Conservation (phyloP, 2,113 vertebrate species). For the Crotophaga sulcirostris region DNA sequence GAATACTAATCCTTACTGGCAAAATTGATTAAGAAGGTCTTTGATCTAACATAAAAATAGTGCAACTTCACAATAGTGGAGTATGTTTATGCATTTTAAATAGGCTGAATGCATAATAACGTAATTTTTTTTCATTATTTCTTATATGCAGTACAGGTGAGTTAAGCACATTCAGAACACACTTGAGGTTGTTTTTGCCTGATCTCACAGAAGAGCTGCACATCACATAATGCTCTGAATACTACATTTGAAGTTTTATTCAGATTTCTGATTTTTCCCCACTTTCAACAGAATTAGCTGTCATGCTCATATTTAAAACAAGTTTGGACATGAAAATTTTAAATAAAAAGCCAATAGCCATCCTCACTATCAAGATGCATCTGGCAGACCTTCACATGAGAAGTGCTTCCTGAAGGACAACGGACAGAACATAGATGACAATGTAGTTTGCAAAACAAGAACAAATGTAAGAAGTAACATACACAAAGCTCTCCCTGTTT, state of each 20-base stretch:
- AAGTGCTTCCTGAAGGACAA: neutral
- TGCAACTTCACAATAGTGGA: neutral
- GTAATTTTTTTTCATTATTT: neutral
- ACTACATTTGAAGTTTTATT: neutral
- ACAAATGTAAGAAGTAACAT: neutral
- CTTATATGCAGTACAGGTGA: neutral
- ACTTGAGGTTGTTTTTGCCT: neutral
- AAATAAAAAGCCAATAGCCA: neutral
- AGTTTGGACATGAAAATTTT: neutral
- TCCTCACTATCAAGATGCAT: neutral
- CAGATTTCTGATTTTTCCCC: neutral
- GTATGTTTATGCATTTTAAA: neutral
- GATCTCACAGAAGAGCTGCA: neutral
- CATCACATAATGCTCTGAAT: neutral
- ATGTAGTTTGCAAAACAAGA: neutral
- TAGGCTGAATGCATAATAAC: neutral
- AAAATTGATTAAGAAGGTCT: neutral
- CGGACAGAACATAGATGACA: neutral
- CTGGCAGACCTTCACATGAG: neutral
- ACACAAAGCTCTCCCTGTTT: neutral
- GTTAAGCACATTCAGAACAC: neutral
- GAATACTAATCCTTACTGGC: neutral
- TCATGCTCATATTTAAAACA: neutral
- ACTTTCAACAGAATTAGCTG: neutral
- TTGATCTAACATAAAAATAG: conserved; percentile 2